Evolutionary conservation across 2,113 vertebrate genomes (phyloP), one percentile per base, ranked within the genome.

Genomic region (Trochalopteron elliotii): DNA sequence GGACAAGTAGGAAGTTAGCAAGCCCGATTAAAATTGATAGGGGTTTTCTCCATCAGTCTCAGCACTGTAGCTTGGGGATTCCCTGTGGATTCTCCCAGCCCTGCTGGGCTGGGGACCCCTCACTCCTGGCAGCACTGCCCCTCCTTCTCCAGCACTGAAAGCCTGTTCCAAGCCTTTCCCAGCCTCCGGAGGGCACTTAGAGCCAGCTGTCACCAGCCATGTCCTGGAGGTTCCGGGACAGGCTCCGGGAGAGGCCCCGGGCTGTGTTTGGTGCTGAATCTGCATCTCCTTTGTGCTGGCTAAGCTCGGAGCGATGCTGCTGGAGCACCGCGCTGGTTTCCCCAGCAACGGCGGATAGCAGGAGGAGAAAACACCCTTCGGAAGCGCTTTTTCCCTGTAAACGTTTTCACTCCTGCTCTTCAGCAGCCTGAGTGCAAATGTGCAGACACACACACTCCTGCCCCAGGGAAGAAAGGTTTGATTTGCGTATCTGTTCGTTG

Each of bases 291-390:
- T 20, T 30, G 39, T 63, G 35, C 57, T 15, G 56, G 33, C 56
- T 23, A n/a, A 13, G 22, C 64, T 25, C 31, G 23, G 16, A 45
- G 44, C 5, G 31, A 25, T 47, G 42, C 55, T 6, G 57, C 57
- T 11, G n/a, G 22, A 89, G 94, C n/a, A 8, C 72, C 4, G 6
- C 69, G 69, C 87, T 50, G 61, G 96, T 97, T 97, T 93, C 96
- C 96, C 80, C 96, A 91, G 97, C 97, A 97, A 97, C 96, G 8
- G 78, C 60, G 56, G 93, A 72, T 15, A 57, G 87, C 10, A 83
- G 63, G 7, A 37, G 63, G 13, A 28, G 30, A 24, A 35, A 33
- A 57, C 49, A 7, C 44, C 84, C 33, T 52, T 72, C 1, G 2
- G 55, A 87, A 89, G 57, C 17, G 59, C 52, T 82, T 24, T 67